Percentiles rank a stretch among this genome's conserved stretches.
Conservation (phyloP, 64 coral and sea anemone genomes). For the Pocillopora verrucosa region DNA sequence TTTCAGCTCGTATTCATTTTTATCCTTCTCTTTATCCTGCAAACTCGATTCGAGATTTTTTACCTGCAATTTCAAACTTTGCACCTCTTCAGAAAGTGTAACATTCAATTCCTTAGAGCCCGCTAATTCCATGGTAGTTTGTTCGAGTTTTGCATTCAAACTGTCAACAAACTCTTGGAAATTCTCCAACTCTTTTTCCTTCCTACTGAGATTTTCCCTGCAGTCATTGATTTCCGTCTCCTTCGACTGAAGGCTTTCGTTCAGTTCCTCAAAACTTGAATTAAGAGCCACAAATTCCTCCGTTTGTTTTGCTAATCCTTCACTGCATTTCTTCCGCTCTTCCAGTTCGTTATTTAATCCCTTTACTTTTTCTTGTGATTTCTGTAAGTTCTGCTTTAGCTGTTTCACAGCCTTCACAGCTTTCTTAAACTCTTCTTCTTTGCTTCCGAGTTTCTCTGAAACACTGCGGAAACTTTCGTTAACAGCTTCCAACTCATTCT, state of each 20-base stretch:
- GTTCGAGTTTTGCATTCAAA: slow-evolving; percentile 63
- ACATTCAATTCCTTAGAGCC: slow-evolving; percentile 56
- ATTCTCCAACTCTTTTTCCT: slow-evolving; percentile 71
- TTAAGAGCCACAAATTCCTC: slow-evolving; percentile 55
- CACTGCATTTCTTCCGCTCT: slow-evolving; percentile 47
- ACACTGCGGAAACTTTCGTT: slow-evolving; percentile 48
- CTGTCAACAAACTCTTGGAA: slow-evolving; percentile 61
- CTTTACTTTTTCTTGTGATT: slow-evolving; percentile 58
- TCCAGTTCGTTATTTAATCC: slow-evolving; percentile 24
- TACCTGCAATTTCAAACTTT: slow-evolving; percentile 51
- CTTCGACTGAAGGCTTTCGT: slow-evolving; percentile 44
- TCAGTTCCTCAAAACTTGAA: slow-evolving; percentile 18
- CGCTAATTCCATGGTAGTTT: slow-evolving; percentile 46
- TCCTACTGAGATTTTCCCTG: slow-evolving; percentile 30
- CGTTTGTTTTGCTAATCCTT: slow-evolving; percentile 22
- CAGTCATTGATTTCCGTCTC: slow-evolving; percentile 44
- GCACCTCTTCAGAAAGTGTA: slow-evolving; percentile 44
- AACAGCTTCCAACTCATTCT: slow-evolving; percentile 14
- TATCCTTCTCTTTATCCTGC: slow-evolving; percentile 54
- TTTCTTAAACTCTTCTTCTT: slow-evolving; percentile 67
- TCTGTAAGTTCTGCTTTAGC: slow-evolving; percentile 49
- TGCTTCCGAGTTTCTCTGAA: slow-evolving; percentile 37
- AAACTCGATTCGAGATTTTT: slow-evolving; percentile 12
- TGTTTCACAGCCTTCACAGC: slow-evolving; percentile 30
- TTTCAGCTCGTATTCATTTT: slow-evolving; percentile 41